Evolutionary conservation across 2,113 vertebrate genomes (phyloP).

Genomic region (Gnathonemus echidnorhynchus): DNA sequence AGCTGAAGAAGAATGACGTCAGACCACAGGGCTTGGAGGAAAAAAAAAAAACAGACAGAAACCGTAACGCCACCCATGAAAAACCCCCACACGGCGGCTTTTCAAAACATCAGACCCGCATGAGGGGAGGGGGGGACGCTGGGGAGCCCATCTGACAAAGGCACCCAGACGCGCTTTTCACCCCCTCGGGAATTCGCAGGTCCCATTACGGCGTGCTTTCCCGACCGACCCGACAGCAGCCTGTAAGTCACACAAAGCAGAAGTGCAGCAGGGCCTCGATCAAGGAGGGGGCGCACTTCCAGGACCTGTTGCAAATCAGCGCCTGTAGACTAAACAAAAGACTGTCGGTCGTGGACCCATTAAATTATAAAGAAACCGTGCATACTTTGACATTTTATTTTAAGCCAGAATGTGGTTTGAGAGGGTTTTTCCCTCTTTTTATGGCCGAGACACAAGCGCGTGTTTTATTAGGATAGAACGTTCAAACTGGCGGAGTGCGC

Average conservation of each 20-base stretch:
- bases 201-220: neutral
- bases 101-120: neutral
- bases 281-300: slow-evolving; percentile 44
- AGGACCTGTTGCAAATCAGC: slow-evolving; percentile 71
- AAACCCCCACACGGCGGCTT: neutral
- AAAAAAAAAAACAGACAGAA: neutral
- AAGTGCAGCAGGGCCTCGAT: slow-evolving; percentile 54
- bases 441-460: neutral
- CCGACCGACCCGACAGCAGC: neutral
- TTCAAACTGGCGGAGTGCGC: slow-evolving; percentile 41
- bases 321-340: slow-evolving; percentile 73
- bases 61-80: neutral
- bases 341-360: slow-evolving; percentile 35
- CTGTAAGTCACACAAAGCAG: slow-evolving; percentile 22
- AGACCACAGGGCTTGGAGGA: neutral
- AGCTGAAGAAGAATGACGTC: neutral
- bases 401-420: neutral
- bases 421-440: neutral
- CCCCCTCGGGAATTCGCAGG: neutral
- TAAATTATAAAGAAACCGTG: slow-evolving; percentile 38
- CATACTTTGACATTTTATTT: neutral
- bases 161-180: neutral
- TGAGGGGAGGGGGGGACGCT: neutral
- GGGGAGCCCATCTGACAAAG: neutral
- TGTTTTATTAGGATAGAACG: slow-evolving; percentile 2